Percentiles rank a stretch among this genome's conserved stretches.
phyloP scores from a whole-genome alignment of 2,113 vertebrate species.

The Macheiramphus alcinus region DNA sequence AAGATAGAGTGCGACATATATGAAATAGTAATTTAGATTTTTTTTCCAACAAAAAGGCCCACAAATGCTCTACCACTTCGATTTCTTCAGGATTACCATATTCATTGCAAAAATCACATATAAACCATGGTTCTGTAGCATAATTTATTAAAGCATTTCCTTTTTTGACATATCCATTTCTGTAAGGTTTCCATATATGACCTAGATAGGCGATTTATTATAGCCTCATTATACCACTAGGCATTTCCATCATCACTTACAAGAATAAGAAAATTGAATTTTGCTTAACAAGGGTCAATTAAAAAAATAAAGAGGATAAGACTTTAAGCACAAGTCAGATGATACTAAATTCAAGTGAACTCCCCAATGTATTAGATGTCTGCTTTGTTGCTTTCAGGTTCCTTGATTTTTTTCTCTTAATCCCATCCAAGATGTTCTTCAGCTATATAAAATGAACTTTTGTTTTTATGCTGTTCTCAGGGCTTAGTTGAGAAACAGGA shows the following conservation, averaged over 20 bases:
- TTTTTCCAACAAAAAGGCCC: not conserved
- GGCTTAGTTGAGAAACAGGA: constrained; percentile 4
- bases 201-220: not conserved
- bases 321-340: not conserved
- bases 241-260: not conserved
- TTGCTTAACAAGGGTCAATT: not conserved
- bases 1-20: not conserved
- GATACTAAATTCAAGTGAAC: not conserved
- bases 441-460: constrained; percentile 4
- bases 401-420: not conserved
- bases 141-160: not conserved
- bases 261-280: not conserved
- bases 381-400: not conserved
- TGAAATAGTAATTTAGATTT: not conserved
- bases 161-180: not conserved
- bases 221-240: not conserved
- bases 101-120: not conserved
- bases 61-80: not conserved
- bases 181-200: not conserved
- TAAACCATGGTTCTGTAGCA: rapidly evolving
- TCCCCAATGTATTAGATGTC: not conserved
- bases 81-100: not conserved
- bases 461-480: not conserved
- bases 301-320: not conserved
- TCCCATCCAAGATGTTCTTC: not conserved